phyloP scores from a whole-genome alignment of 2,888 invertebrate species.

The Schizotus pectinicornis region DNA sequence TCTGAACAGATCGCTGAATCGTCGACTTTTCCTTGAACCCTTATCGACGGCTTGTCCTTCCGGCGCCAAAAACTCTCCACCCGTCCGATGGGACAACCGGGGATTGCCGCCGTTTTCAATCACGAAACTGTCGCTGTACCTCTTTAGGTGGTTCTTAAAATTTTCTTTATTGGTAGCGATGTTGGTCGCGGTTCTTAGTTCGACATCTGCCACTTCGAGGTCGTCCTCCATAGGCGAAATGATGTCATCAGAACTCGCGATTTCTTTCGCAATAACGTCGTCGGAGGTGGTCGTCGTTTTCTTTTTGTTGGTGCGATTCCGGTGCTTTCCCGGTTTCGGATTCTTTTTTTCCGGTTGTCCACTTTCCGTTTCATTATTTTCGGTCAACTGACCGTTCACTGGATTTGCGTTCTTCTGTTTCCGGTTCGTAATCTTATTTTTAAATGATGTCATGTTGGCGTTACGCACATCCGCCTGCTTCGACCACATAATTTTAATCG shows the following conservation, averaged over 20 bases:
- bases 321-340: slow-evolving; percentile 37
- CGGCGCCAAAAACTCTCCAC: slow-evolving; percentile 49
- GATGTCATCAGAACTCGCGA: slow-evolving; percentile 30
- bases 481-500: slow-evolving; percentile 52
- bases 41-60: slow-evolving; percentile 29
- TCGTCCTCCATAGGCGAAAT: slow-evolving; percentile 31
- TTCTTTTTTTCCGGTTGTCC: slow-evolving; percentile 34
- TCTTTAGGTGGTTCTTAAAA: slow-evolving; percentile 38
- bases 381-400: slow-evolving; percentile 18
- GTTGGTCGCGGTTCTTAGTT: slow-evolving; percentile 41
- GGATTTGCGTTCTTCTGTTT: slow-evolving; percentile 54
- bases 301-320: slow-evolving; percentile 39
- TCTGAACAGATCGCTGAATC: slow-evolving; percentile 55
- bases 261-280: slow-evolving; percentile 11
- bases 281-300: slow-evolving; percentile 16
- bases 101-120: slow-evolving; percentile 40
- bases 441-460: slow-evolving; percentile 56
- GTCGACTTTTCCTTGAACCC: slow-evolving; percentile 45
- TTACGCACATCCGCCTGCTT: slow-evolving; percentile 53
- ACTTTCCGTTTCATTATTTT: slow-evolving; percentile 21
- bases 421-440: slow-evolving; percentile 56
- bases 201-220: slow-evolving; percentile 42
- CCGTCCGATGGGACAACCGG: slow-evolving; percentile 36
- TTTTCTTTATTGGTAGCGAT: slow-evolving; percentile 29
- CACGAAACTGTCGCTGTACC: slow-evolving; percentile 57